Conservation (phyloP, 2,888 invertebrate genomes). For the Drosophila yooni region DNA sequence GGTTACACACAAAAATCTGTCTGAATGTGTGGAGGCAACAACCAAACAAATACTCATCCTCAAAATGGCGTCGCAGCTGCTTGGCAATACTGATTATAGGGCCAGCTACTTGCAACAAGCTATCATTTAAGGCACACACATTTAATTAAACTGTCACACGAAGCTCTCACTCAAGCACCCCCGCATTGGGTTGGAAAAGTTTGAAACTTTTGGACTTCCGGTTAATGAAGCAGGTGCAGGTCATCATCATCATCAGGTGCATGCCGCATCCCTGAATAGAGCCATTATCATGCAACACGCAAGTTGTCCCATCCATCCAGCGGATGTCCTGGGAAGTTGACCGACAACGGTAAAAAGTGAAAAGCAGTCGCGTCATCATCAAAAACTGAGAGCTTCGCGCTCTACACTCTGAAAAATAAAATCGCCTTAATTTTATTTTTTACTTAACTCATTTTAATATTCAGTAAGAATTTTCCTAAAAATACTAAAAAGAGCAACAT, state of each 20-base stretch:
- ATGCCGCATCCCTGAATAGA: conserved; percentile 70
- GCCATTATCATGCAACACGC: conserved; percentile 73
- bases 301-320: conserved; percentile 20
- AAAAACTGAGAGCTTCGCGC: conserved; percentile 7
- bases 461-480: background rate
- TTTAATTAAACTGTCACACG: conserved; percentile 73
- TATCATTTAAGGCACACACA: conserved; percentile 41
- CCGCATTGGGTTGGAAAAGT: conserved; percentile 57
- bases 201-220: conserved; percentile 82
- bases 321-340: conserved; percentile 65
- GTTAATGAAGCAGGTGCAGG: conserved; percentile 71
- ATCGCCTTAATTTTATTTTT: too few species aligned
- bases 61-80: conserved; percentile 59
- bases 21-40: background rate
- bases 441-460: too few species aligned
- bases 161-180: conserved; percentile 35
- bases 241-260: conserved; percentile 80
- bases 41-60: conserved; percentile 14
- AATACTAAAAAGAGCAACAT: background rate
- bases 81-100: conserved; percentile 21
- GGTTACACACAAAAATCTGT: conserved; percentile 46
- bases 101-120: conserved; percentile 30
- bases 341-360: conserved; percentile 67
- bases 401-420: background rate
- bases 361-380: conserved; percentile 72